Percentiles rank a stretch among this genome's conserved stretches.
phyloP scores from a whole-genome alignment of 1,140 invertebrate species.

The Hycleus phaleratus region DNA sequence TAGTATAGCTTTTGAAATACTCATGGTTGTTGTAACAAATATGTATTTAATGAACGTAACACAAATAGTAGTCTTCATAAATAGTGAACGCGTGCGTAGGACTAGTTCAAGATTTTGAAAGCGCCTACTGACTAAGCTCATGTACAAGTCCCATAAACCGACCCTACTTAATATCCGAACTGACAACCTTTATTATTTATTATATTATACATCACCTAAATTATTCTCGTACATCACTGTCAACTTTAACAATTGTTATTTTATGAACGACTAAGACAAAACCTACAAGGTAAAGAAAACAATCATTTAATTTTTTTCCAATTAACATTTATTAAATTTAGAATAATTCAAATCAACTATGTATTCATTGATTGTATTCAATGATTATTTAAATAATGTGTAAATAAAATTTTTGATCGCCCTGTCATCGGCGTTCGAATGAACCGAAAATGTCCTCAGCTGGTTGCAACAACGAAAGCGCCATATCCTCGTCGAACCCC shows the following conservation, averaged over 20 bases:
- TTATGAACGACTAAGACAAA: conserved; percentile 7
- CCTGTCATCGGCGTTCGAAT: neutral
- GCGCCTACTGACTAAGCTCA: conserved; percentile 12
- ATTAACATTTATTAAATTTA: conserved; percentile 4
- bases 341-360: neutral
- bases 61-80: conserved; percentile 13
- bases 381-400: neutral
- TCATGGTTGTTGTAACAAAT: conserved; percentile 8
- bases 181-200: conserved; percentile 24
- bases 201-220: conserved; percentile 24
- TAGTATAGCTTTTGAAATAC: conserved; percentile 8
- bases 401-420: conserved; percentile 6
- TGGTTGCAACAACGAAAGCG: conserved; percentile 36
- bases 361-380: too few relatives aligned
- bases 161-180: conserved; percentile 18
- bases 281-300: conserved; percentile 3
- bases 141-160: conserved; percentile 15
- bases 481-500: conserved; percentile 42
- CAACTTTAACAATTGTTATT: conserved; percentile 13
- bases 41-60: conserved; percentile 14
- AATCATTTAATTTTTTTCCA: neutral
- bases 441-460: conserved; percentile 22
- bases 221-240: conserved; percentile 22
- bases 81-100: conserved; percentile 13
- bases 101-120: conserved; percentile 12